Conservation (phyloP, 2,888 invertebrate genomes). For the Drosophila cognata region DNA sequence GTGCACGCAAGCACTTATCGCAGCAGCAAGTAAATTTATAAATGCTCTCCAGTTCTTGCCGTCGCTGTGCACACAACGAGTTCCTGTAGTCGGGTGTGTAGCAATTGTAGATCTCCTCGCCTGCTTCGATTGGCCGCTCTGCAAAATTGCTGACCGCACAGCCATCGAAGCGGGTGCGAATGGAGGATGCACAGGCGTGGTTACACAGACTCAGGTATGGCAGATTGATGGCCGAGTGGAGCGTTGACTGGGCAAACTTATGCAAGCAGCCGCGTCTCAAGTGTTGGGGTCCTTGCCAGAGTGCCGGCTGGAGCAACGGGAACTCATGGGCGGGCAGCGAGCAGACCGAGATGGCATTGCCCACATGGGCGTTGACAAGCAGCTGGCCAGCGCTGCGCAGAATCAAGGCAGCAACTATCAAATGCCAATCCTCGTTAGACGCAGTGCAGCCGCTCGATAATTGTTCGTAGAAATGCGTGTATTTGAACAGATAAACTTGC, state of each 20-base stretch:
- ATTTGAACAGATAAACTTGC: constrained; percentile 88
- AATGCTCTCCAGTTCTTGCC: constrained; percentile 88
- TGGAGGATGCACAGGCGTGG: constrained; percentile 95
- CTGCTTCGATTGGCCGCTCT: constrained; percentile 87
- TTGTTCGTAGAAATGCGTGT: constrained; percentile 88
- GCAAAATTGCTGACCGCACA: constrained; percentile 90
- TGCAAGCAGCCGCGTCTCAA: constrained; percentile 71
- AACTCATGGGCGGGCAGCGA: constrained; percentile 36
- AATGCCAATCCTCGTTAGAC: constrained; percentile 81
- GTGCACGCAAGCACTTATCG: constrained; percentile 86
- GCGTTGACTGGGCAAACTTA: constrained; percentile 78
- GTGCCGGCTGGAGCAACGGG: constrained; percentile 50
- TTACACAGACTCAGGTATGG: constrained; percentile 96
- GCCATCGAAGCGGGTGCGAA: constrained; percentile 91
- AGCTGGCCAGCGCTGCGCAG: constrained; percentile 92
- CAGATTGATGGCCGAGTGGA: constrained; percentile 92
- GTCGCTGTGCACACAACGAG: constrained; percentile 87
- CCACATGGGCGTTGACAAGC: constrained; percentile 90
- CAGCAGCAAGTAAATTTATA: constrained; percentile 94
- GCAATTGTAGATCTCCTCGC: constrained; percentile 93
- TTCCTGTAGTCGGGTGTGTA: constrained; percentile 92
- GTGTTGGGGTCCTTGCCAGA: constrained; percentile 75
- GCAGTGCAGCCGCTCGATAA: constrained; percentile 82
- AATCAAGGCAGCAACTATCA: constrained; percentile 88
- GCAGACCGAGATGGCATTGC: constrained; percentile 82